A percentile compares a stretch with the other conserved stretches of the same genome.
Conservation (phyloP, 2,797 vertebrate species). For the Acridotheres tristis region DNA sequence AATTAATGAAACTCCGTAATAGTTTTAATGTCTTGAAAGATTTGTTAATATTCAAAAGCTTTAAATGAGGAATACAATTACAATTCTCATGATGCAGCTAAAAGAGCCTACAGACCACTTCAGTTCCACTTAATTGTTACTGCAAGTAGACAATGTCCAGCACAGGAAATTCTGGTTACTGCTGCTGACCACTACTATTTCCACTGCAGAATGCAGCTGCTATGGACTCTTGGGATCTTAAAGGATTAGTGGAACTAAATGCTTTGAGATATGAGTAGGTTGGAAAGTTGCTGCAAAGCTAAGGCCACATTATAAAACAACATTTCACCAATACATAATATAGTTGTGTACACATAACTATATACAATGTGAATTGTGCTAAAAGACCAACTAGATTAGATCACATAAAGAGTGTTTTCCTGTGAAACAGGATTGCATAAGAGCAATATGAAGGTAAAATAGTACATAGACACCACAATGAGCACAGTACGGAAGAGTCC, state of each 20-base stretch:
- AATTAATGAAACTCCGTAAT: neutral
- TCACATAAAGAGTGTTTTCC: neutral
- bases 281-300: neutral
- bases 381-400: neutral
- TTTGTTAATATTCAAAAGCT: neutral
- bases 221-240: neutral
- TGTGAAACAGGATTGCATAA: neutral
- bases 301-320: neutral
- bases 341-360: rapidly evolving
- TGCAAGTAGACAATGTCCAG: neutral
- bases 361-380: neutral
- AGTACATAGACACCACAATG: neutral
- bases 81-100: neutral
- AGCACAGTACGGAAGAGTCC: neutral
- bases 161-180: neutral
- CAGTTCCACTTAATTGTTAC: neutral
- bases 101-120: neutral
- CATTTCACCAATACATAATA: neutral
- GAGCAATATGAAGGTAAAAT: neutral
- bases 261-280: neutral
- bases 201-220: neutral
- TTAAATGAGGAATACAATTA: neutral
- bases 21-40: neutral
- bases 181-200: neutral
- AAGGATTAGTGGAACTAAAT: neutral